Evolutionary conservation across 2,797 vertebrate species (phyloP), one percentile per base, ranked within the genome.

Genomic region (Podargus strigoides): DNA sequence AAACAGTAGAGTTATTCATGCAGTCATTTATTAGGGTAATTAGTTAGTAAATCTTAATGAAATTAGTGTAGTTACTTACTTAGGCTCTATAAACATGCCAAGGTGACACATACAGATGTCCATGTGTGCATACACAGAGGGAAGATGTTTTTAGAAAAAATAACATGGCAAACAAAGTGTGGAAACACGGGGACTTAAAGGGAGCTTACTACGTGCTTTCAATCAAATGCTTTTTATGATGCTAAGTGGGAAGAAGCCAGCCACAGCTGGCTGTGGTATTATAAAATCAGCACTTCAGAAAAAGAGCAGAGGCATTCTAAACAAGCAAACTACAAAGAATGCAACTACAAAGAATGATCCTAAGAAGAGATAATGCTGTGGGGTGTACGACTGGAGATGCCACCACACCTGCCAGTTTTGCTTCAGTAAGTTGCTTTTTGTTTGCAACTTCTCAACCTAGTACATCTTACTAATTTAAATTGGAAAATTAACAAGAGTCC

Each of bases 261-360:
- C 32, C 47, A 42, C 42, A 93, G 78, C 68, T 73, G 36, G 53
- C 44, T 80, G 26, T 28, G 12, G 44, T 44, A 39, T 59, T 76
- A 80, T 39, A 90, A 76, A 91, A 92, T 49, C 66, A 90, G 70
- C 36, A 39, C 47, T 93, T 91, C 69, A 87, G 36, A 86, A 89
- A 42, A 85, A 64, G 37, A 75, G 34, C 59, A 69, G 27, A 84
- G 28, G 37, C 24, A 49, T 62, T 41, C 39, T 37, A 79, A 90
- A 86, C 28, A 84, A 85, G 56, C 23, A 36, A 78, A 58, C 69
- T 67, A 88, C 72, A 95, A 85, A 91, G 39, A 53, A 83, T 42
- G 39, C 36, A 67, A 32, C n/a, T n/a, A n/a, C n/a, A n/a, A n/a
- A n/a, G n/a, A n/a, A 19, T 1, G 67, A 90, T 85, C 39, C 13